phyloP scores from a whole-genome alignment of 2,888 invertebrate species.

The Eupeodes latifasciatus region DNA sequence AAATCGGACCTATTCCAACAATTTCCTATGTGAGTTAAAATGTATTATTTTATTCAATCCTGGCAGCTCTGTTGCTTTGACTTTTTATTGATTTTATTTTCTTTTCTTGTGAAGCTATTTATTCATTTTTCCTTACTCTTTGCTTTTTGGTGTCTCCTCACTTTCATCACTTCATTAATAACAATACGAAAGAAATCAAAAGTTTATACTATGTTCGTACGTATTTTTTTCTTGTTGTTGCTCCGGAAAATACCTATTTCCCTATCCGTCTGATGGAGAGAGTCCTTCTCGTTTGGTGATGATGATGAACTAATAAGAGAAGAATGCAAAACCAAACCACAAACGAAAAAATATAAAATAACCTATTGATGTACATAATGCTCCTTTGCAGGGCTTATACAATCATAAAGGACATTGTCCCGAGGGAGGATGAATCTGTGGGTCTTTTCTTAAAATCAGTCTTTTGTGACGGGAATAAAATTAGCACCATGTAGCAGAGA shows the following conservation, averaged over 20 bases:
- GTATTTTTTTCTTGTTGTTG: slow-evolving; percentile 4
- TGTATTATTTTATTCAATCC: too few species aligned
- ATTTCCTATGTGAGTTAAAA: too few species aligned
- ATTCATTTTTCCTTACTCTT: background rate
- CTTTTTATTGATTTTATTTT: slow-evolving; percentile 34
- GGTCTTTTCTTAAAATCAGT: slow-evolving; percentile 11
- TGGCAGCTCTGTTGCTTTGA: slow-evolving; percentile 33
- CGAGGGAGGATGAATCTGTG: background rate
- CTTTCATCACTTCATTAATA: slow-evolving; percentile 17
- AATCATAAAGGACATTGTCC: slow-evolving; percentile 44
- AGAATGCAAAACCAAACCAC: slow-evolving; percentile 31
- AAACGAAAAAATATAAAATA: slow-evolving; percentile 5
- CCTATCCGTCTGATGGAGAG: background rate
- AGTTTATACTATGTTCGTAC: too few species aligned
- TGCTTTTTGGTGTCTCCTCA: background rate
- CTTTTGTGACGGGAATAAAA: slow-evolving; percentile 59
- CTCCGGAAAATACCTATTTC: slow-evolving; percentile 40
- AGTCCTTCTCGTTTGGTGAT: background rate
- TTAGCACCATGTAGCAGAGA: slow-evolving; percentile 54
- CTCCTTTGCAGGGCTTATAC: slow-evolving; percentile 6
- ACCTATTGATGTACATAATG: background rate
- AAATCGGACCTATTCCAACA: too few species aligned
- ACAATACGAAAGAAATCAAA: slow-evolving; percentile 3
- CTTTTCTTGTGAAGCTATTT: background rate
- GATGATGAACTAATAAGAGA: slow-evolving; percentile 22